Conservation (phyloP, 2,888 invertebrate genomes). For the Tryphoninae sp. region DNA sequence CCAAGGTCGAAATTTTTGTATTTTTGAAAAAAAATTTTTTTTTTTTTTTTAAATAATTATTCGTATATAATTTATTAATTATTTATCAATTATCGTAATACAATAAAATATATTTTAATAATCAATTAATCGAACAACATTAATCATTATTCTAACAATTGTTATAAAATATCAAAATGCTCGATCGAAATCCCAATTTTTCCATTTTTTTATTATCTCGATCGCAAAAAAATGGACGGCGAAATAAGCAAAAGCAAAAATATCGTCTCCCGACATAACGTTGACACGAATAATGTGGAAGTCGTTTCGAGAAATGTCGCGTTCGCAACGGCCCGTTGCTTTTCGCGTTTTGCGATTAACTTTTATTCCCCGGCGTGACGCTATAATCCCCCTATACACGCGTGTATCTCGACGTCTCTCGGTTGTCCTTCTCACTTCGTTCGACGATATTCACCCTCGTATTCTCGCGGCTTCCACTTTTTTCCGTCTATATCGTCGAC, state of each 20-base stretch:
- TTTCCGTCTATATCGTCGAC: slow-evolving; percentile 6
- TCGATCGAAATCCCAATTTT: neutral
- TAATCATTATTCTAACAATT: too few relatives aligned
- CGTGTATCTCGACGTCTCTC: slow-evolving; percentile 31
- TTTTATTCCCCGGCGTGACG: slow-evolving; percentile 52
- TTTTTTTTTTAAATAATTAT: too few relatives aligned
- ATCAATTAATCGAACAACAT: too few relatives aligned
- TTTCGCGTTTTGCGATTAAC: slow-evolving; percentile 57
- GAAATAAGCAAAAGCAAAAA: neutral
- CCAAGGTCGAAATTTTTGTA: too few relatives aligned
- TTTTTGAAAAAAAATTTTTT: too few relatives aligned
- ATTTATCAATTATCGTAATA: too few relatives aligned
- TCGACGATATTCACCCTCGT: slow-evolving; percentile 6
- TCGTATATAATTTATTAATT: too few relatives aligned
- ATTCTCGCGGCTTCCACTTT: slow-evolving; percentile 17
- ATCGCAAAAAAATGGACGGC: neutral
- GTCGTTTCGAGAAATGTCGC: slow-evolving; percentile 29
- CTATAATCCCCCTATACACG: slow-evolving; percentile 44
- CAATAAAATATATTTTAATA: too few relatives aligned
- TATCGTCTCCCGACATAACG: neutral
- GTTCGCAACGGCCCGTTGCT: slow-evolving; percentile 34
- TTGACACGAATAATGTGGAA: slow-evolving; percentile 4
- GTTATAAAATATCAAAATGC: too few relatives aligned
- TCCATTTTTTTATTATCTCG: neutral
- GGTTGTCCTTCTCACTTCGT: neutral